These are phyloP conservation scores for Acestrorhynchus altus DNA, from an alignment of 2,797 vertebrate species.

Conservation along the genomic window DNA sequence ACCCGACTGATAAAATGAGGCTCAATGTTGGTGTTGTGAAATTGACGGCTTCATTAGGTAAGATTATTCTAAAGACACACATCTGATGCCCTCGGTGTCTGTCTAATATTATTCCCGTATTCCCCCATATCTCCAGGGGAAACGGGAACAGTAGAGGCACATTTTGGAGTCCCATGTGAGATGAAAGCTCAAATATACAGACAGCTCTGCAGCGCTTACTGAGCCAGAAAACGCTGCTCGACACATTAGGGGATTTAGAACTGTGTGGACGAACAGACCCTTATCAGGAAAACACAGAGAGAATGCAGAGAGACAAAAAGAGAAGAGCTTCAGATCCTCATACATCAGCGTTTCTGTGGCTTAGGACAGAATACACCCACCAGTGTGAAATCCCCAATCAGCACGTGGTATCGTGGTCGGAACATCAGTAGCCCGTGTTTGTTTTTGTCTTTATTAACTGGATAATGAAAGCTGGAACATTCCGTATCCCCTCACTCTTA, in stretches of 20 bases:
- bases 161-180: slow-evolving; percentile 58
- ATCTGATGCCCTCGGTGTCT: slow-evolving; percentile 3
- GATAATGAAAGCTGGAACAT: not conserved
- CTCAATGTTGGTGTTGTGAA: not conserved
- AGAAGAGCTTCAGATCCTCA: slow-evolving; percentile 26
- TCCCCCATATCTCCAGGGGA: slow-evolving; percentile 2
- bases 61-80: not conserved
- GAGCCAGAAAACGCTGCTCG: slow-evolving; percentile 60
- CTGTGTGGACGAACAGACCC: slow-evolving; percentile 33
- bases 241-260: slow-evolving; percentile 65
- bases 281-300: slow-evolving; percentile 47
- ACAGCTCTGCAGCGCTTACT: slow-evolving; percentile 61
- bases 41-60: not conserved
- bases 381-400: not conserved
- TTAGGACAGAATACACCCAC: not conserved
- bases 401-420: not conserved
- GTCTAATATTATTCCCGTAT: slow-evolving; percentile 39
- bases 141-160: slow-evolving; percentile 41
- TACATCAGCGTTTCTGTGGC: slow-evolving; percentile 28
- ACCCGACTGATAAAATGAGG: not conserved
- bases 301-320: slow-evolving; percentile 7
- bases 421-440: not conserved
- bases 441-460: not conserved
- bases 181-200: slow-evolving; percentile 49
- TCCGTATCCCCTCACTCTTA: not conserved